Percentiles rank a stretch among this genome's conserved stretches.
phyloP scores from a whole-genome alignment of 1,140 invertebrate genomes.

The Drosophila hydei region DNA sequence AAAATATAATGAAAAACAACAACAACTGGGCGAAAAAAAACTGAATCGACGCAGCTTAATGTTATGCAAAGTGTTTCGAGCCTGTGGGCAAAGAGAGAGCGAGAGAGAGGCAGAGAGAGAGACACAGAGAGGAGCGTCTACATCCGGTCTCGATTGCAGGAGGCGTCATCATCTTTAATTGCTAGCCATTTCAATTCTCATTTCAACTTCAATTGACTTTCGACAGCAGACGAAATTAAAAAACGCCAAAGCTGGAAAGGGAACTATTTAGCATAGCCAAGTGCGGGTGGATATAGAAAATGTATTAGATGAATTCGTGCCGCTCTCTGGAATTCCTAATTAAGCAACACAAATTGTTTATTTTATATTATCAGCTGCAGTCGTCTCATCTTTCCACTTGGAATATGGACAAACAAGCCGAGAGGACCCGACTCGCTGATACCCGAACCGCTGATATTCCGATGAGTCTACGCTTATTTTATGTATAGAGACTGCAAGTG shows the following conservation, averaged over 20 bases:
- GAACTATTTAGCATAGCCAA: constrained; percentile 20
- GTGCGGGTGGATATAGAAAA: neutral
- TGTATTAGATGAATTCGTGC: too few relatives aligned
- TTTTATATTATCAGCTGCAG: too few relatives aligned
- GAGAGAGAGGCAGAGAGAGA: neutral
- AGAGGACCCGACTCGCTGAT: too few relatives aligned
- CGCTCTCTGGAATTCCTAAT: too few relatives aligned
- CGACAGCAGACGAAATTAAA: constrained; percentile 40
- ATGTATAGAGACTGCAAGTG: too few relatives aligned
- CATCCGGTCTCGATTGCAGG: constrained; percentile 32
- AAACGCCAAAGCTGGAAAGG: constrained; percentile 5
- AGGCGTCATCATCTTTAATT: constrained; percentile 74
- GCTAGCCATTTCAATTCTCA: constrained; percentile 78
- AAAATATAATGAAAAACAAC: constrained; percentile 42
- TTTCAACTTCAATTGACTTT: constrained; percentile 78
- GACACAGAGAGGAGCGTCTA: constrained; percentile 4
- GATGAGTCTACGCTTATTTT: too few relatives aligned
- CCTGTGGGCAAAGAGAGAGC: constrained; percentile 53
- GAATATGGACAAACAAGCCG: too few relatives aligned
- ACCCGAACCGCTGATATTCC: too few relatives aligned
- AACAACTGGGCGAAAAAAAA: constrained; percentile 9
- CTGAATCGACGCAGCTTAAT: constrained; percentile 62
- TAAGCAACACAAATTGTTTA: too few relatives aligned
- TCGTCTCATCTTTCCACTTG: too few relatives aligned
- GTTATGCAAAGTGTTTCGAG: constrained; percentile 79